Evolutionary conservation across 2,797 vertebrate genomes (phyloP).

Genomic region (Nyctalus aviator): DNA sequence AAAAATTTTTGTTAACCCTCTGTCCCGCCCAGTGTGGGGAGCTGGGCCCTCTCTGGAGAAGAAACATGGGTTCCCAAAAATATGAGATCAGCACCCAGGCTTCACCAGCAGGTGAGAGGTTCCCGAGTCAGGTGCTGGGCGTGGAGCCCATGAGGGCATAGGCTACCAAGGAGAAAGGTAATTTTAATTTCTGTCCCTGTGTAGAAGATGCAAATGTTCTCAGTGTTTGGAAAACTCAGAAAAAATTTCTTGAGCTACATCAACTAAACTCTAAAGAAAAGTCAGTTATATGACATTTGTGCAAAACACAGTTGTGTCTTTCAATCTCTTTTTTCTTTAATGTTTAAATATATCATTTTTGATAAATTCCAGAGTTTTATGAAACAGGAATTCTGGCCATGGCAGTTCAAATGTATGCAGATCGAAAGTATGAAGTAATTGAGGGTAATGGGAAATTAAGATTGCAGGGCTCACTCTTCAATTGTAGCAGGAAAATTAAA

Average conservation of each 20-base stretch:
- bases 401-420: constrained; percentile 44
- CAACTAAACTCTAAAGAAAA: constrained; percentile 46
- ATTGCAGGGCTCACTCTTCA: constrained; percentile 60
- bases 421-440: constrained; percentile 67
- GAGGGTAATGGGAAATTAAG: constrained; percentile 64
- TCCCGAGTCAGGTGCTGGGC: too few species aligned
- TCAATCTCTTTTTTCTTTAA: constrained; percentile 55
- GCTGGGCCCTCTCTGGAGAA: too few species aligned
- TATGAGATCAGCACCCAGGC: too few species aligned
- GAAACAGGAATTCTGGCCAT: constrained; percentile 48
- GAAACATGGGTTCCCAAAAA: too few species aligned
- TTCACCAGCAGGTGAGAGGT: too few species aligned
- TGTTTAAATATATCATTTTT: constrained; percentile 65
- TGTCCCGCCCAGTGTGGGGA: too few species aligned
- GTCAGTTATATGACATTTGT: background rate
- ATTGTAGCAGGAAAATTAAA: constrained; percentile 71
- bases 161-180: too few species aligned
- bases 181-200: constrained; percentile 34
- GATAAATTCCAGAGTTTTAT: constrained; percentile 56
- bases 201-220: constrained; percentile 61
- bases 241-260: background rate
- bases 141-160: too few species aligned
- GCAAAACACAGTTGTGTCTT: constrained; percentile 39
- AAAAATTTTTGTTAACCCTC: too few species aligned
- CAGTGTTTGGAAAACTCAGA: constrained; percentile 38